phyloP scores from a whole-genome alignment of 2,113 vertebrate species.

The Gnathonemus longibarbis region DNA sequence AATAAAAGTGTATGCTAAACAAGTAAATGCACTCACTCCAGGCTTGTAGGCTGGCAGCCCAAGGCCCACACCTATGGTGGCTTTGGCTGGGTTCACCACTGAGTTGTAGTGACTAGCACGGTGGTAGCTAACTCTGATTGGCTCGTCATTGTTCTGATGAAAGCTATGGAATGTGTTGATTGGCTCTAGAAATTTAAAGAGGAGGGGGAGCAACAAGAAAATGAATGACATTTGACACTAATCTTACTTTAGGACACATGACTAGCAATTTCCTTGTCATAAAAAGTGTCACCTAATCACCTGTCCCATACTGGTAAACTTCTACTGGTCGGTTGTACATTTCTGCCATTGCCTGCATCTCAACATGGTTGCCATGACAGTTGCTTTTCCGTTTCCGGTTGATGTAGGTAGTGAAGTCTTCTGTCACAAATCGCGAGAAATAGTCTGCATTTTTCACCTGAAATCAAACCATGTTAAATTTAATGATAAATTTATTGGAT shows the following conservation, averaged over 20 bases:
- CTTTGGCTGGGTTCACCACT: constrained; percentile 93
- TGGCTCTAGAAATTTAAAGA: constrained; percentile 63
- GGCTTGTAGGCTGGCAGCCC: constrained; percentile 90
- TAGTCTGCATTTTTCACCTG: constrained; percentile 95
- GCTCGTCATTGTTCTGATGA: constrained; percentile 90
- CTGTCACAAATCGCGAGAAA: constrained; percentile 92
- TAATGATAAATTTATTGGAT: not conserved
- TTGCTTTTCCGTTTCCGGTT: constrained; percentile 93
- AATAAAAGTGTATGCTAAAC: not conserved
- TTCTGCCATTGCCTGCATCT: constrained; percentile 97
- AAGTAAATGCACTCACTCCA: constrained; percentile 62
- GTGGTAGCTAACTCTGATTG: constrained; percentile 93
- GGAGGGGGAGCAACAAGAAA: not conserved
- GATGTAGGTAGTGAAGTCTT: constrained; percentile 93
- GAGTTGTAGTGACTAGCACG: constrained; percentile 97
- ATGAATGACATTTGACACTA: not conserved
- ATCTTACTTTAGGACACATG: not conserved
- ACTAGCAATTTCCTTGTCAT: not conserved
- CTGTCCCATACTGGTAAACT: constrained; percentile 88
- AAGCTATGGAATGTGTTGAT: constrained; percentile 97
- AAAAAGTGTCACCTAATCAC: constrained; percentile 38
- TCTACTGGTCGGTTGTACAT: constrained; percentile 95
- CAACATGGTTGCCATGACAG: constrained; percentile 92
- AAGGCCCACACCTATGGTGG: constrained; percentile 88
- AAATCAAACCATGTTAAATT: not conserved